phyloP scores from a whole-genome alignment of 2,888 invertebrate species.

The Perdita meconis region DNA sequence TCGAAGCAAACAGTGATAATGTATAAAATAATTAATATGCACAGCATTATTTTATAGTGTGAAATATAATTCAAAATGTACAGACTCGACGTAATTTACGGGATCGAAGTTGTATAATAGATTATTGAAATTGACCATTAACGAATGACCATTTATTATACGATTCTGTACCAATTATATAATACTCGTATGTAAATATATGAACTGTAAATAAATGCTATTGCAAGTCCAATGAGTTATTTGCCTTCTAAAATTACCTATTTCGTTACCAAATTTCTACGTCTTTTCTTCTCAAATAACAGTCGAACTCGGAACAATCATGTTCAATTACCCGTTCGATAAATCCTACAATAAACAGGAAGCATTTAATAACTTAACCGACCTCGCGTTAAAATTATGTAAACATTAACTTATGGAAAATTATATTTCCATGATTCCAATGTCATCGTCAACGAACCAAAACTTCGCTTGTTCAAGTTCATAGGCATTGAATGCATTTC shows the following conservation, averaged over 20 bases:
- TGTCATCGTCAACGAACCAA: constrained; percentile 21
- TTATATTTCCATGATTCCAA: constrained; percentile 33
- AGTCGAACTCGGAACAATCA: neutral
- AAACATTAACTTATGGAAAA: too few species aligned
- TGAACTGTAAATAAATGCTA: constrained; percentile 39
- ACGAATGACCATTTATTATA: constrained; percentile 16
- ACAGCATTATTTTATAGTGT: constrained; percentile 21
- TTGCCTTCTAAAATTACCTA: neutral
- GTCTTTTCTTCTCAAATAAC: neutral
- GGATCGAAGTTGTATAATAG: constrained; percentile 26
- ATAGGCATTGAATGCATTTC: too few species aligned
- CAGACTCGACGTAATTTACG: constrained; percentile 7
- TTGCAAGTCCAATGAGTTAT: neutral
- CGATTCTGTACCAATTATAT: constrained; percentile 20
- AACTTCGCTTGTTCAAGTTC: constrained; percentile 28
- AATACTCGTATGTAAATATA: constrained; percentile 34
- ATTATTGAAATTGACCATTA: neutral
- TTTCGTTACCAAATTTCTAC: neutral
- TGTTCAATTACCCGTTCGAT: neutral
- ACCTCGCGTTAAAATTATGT: too few species aligned
- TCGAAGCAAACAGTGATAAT: too few species aligned
- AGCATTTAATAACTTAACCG: neutral
- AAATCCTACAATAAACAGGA: constrained; percentile 5
- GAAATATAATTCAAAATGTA: neutral
- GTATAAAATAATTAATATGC: constrained; percentile 4